Evolutionary conservation across 2,888 invertebrate genomes (phyloP).

Genomic region (Amiota minor): DNA sequence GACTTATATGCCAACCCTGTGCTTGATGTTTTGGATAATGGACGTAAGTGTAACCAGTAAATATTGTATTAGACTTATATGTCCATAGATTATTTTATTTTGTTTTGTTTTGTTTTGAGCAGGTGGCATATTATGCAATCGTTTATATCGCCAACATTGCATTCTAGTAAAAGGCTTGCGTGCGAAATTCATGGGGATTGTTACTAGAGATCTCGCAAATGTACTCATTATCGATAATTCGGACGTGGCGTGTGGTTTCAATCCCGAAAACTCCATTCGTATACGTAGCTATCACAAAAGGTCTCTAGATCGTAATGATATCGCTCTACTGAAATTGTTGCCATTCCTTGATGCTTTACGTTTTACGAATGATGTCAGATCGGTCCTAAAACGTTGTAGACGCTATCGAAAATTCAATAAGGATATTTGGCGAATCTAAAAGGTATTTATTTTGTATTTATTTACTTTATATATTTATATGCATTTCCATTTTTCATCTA

Average conservation of each 20-base stretch:
- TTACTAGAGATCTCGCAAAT: conserved; percentile 31
- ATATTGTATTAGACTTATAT: no score
- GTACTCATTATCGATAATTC: conserved; percentile 46
- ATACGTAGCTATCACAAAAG: conserved; percentile 36
- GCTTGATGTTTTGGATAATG: conserved; percentile 42
- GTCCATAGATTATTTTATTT: no score
- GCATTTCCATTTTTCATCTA: no score
- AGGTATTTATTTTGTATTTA: no score
- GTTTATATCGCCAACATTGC: conserved; percentile 45
- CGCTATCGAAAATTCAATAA: neutral
- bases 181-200: conserved; percentile 39
- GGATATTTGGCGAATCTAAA: neutral
- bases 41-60: conserved; percentile 10
- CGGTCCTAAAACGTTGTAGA: conserved; percentile 35
- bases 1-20: conserved; percentile 38
- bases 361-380: conserved; percentile 49
- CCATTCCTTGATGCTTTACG: conserved; percentile 48
- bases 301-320: conserved; percentile 25
- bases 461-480: no score
- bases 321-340: conserved; percentile 39
- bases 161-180: conserved; percentile 30
- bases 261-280: conserved; percentile 41
- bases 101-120: no score
- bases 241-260: conserved; percentile 38
- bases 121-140: conserved; percentile 30